phyloP scores from a whole-genome alignment of 2,113 vertebrate species.

The Paratilapia polleni region DNA sequence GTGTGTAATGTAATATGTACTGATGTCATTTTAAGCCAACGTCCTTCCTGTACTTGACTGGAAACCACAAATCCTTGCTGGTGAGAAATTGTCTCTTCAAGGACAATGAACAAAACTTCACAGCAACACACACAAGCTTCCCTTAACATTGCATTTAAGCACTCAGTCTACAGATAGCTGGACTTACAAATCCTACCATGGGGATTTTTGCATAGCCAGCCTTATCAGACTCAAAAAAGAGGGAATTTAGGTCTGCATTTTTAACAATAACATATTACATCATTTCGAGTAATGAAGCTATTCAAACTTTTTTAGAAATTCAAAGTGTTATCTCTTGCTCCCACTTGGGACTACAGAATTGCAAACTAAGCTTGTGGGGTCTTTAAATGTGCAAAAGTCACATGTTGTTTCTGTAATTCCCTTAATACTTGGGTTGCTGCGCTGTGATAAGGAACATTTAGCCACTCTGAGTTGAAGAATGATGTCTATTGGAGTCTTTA shows the following conservation, averaged over 20 bases:
- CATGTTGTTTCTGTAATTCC: slow-evolving; percentile 53
- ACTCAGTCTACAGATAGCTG: slow-evolving; percentile 4
- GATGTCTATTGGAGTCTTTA: slow-evolving; percentile 33
- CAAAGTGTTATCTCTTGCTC: slow-evolving; percentile 56
- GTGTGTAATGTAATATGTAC: not conserved
- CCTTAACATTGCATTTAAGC: not conserved
- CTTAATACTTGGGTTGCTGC: slow-evolving; percentile 26
- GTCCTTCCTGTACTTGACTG: not conserved
- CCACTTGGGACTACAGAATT: slow-evolving; percentile 57
- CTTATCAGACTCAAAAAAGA: slow-evolving; percentile 54
- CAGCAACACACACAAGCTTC: slow-evolving; percentile 11
- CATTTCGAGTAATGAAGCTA: slow-evolving; percentile 50
- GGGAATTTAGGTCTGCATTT: slow-evolving; percentile 23
- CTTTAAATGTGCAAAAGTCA: slow-evolving; percentile 42
- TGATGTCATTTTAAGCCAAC: not conserved
- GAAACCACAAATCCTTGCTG: not conserved
- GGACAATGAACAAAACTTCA: not conserved
- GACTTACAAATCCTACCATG: slow-evolving; percentile 28
- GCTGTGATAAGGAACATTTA: slow-evolving; percentile 43
- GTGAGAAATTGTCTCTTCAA: slow-evolving; percentile 6
- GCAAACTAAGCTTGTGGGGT: slow-evolving; percentile 38
- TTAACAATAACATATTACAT: slow-evolving; percentile 43
- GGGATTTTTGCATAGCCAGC: slow-evolving; percentile 28
- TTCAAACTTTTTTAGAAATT: slow-evolving; percentile 47
- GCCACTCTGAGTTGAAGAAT: slow-evolving; percentile 2